Evolutionary conservation across 2,888 invertebrate species (phyloP).

Genomic region (Sisyra nigra): DNA sequence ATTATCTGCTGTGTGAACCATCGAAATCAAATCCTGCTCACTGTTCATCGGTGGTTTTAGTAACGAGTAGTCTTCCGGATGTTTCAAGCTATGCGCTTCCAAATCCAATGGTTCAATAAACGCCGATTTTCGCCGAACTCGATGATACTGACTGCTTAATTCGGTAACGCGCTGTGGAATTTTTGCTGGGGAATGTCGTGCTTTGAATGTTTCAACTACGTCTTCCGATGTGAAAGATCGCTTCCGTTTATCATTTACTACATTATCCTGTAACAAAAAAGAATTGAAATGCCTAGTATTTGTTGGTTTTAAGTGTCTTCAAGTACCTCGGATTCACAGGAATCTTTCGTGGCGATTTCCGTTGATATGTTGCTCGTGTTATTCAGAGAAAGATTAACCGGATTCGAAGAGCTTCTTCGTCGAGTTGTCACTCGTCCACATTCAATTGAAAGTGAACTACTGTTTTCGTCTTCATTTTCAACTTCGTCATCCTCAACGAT

Average conservation of each 20-base stretch:
- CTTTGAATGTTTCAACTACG: slow-evolving; percentile 1
- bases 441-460: slow-evolving; percentile 18
- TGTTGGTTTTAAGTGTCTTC: slow-evolving; percentile 3
- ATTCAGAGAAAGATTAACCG: slow-evolving; percentile 60
- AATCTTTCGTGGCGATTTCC: slow-evolving; percentile 30
- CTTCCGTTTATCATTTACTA: slow-evolving; percentile 1
- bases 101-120: slow-evolving; percentile 53
- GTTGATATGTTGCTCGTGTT: slow-evolving; percentile 51
- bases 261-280: not conserved
- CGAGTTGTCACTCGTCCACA: slow-evolving; percentile 31
- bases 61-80: slow-evolving; percentile 49
- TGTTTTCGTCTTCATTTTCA: slow-evolving; percentile 19
- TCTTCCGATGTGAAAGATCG: not conserved
- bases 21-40: slow-evolving; percentile 49
- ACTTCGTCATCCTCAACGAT: slow-evolving; percentile 28
- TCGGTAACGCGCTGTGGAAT: slow-evolving; percentile 42
- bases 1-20: slow-evolving; percentile 58
- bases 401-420: slow-evolving; percentile 61
- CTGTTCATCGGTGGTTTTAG: slow-evolving; percentile 37
- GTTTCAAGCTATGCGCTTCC: slow-evolving; percentile 43
- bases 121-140: slow-evolving; percentile 44
- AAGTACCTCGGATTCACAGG: slow-evolving; percentile 24
- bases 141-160: slow-evolving; percentile 23
- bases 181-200: slow-evolving; percentile 42
- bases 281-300: not conserved